phyloP scores from a whole-genome alignment of 2,888 invertebrate species.

The Cecidostiba fungosa region DNA sequence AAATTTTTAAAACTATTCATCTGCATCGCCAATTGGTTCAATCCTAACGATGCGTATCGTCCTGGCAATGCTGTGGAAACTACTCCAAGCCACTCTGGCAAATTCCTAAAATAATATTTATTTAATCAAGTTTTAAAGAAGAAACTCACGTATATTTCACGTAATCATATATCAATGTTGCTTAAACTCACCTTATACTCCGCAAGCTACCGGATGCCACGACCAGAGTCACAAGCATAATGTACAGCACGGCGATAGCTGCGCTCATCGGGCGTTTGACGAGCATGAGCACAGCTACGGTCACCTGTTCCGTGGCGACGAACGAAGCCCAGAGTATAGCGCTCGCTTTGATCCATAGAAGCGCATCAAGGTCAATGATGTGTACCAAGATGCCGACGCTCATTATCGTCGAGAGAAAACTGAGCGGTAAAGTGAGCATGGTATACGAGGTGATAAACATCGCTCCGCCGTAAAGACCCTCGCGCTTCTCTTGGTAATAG shows the following conservation, averaged over 20 bases:
- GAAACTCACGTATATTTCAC: not conserved
- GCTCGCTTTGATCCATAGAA: slow-evolving; percentile 75
- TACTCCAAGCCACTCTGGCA: slow-evolving; percentile 76
- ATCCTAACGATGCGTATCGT: slow-evolving; percentile 76
- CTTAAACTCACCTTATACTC: slow-evolving; percentile 67
- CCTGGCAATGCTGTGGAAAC: slow-evolving; percentile 75
- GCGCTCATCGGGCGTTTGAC: slow-evolving; percentile 90
- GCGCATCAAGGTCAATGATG: slow-evolving; percentile 74
- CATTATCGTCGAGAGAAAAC: slow-evolving; percentile 87
- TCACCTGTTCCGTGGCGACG: slow-evolving; percentile 92
- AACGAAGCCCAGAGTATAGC: slow-evolving; percentile 91
- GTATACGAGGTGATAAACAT: slow-evolving; percentile 91
- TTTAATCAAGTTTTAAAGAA: too few species aligned
- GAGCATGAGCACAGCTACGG: slow-evolving; percentile 90
- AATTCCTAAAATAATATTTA: slow-evolving; percentile 66
- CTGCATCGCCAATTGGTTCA: slow-evolving; percentile 77
- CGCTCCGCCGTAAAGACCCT: slow-evolving; percentile 93
- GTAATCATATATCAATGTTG: not conserved
- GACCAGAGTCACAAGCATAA: slow-evolving; percentile 85
- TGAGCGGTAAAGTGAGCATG: slow-evolving; percentile 90
- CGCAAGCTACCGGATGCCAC: slow-evolving; percentile 75
- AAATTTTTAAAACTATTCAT: slow-evolving; percentile 71
- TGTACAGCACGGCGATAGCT: slow-evolving; percentile 89
- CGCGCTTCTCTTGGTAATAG: slow-evolving; percentile 94
- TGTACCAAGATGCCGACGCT: slow-evolving; percentile 88